These are phyloP conservation scores for Luperina nickerlii DNA, from an alignment of 2,888 invertebrate species.

Conservation along the genomic window DNA sequence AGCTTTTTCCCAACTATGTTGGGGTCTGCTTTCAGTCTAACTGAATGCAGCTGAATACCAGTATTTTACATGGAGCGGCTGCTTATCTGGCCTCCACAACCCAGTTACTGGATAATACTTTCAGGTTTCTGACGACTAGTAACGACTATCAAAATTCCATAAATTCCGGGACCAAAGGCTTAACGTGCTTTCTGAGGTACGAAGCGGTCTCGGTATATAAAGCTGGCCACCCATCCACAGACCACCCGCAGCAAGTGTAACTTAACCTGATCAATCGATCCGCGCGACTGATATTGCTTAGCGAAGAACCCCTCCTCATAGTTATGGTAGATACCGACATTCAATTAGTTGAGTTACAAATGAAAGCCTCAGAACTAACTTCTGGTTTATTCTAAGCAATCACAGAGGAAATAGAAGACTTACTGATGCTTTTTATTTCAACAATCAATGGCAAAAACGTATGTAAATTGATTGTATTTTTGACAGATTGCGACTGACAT, in stretches of 20 bases:
- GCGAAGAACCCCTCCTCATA: not conserved
- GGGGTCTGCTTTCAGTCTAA: no score
- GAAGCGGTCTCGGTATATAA: no score
- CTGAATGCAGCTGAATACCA: not conserved
- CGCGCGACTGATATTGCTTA: not conserved
- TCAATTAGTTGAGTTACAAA: no score
- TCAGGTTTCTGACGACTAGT: not conserved
- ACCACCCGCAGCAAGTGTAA: no score
- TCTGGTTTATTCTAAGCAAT: not conserved
- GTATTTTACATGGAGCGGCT: not conserved
- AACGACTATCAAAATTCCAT: no score
- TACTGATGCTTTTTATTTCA: not conserved
- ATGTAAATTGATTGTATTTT: not conserved
- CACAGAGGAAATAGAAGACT: rapidly evolving
- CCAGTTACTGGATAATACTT: not conserved
- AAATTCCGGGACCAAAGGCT: not conserved
- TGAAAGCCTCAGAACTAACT: not conserved
- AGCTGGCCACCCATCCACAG: no score
- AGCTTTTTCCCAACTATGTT: no score
- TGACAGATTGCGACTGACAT: not conserved
- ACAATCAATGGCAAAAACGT: not conserved
- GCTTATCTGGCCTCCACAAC: not conserved
- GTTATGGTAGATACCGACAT: no score
- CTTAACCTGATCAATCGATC: not conserved
- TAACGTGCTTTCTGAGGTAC: not conserved